Evolutionary conservation across 2,113 vertebrate species (phyloP).

Genomic region (Picathartes gymnocephalus): DNA sequence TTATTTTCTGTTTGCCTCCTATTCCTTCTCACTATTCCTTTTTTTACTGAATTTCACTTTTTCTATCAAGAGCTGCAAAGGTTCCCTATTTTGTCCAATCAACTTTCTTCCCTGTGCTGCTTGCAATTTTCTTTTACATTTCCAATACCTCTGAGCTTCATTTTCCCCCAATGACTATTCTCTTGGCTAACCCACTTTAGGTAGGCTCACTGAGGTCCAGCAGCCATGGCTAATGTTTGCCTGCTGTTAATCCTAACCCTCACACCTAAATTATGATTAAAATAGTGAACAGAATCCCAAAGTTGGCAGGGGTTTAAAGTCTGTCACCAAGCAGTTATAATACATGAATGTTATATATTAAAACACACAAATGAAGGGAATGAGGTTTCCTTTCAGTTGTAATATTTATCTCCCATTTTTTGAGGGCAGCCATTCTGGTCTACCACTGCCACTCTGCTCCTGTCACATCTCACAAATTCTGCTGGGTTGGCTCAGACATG

Average conservation of each 20-base stretch:
- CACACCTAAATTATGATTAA: slow-evolving; percentile 54
- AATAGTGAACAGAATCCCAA: slow-evolving; percentile 34
- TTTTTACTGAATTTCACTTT: neutral
- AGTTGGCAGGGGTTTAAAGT: neutral
- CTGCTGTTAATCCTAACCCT: slow-evolving; percentile 53
- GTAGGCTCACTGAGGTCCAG: neutral
- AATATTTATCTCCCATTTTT: slow-evolving; percentile 21
- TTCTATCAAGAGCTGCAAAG: neutral
- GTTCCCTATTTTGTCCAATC: neutral
- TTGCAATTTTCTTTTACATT: slow-evolving; percentile 25
- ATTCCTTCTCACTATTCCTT: neutral
- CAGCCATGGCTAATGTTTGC: slow-evolving; percentile 10
- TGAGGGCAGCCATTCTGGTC: slow-evolving; percentile 26
- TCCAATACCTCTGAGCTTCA: slow-evolving; percentile 14
- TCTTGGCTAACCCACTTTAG: neutral
- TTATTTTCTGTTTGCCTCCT: neutral
- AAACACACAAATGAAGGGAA: slow-evolving; percentile 21
- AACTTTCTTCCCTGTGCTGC: neutral
- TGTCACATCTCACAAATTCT: slow-evolving; percentile 1
- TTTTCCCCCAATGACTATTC: neutral
- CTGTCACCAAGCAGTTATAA: slow-evolving; percentile 41
- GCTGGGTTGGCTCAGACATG: neutral
- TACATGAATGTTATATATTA: neutral
- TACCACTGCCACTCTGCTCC: neutral
- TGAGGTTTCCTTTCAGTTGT: slow-evolving; percentile 36